Conservation (phyloP, 2,113 vertebrate species). For the Cyanistes caeruleus region DNA sequence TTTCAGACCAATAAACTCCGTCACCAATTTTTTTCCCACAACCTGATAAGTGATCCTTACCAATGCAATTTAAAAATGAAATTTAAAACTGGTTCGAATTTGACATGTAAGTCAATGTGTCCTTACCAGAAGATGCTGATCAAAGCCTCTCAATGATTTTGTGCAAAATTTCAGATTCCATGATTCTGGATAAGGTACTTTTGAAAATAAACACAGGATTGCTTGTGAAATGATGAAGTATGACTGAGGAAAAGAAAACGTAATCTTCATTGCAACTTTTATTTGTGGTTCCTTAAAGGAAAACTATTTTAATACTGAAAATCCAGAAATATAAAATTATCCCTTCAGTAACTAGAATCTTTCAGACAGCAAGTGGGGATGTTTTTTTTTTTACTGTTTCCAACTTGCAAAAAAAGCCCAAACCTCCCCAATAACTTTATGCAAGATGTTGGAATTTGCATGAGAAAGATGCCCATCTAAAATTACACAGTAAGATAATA, state of each 20-base stretch:
- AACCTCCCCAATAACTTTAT: not conserved
- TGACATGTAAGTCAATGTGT: not conserved
- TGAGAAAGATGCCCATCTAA: conserved; percentile 49
- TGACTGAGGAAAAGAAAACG: not conserved
- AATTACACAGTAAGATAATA: conserved; percentile 43
- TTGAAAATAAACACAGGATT: conserved; percentile 4
- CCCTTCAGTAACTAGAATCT: not conserved
- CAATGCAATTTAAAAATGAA: not conserved
- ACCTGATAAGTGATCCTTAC: not conserved
- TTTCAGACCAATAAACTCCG: not conserved
- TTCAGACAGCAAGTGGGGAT: not conserved
- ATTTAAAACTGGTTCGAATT: not conserved
- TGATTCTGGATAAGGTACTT: conserved; percentile 20
- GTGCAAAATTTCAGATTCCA: not conserved
- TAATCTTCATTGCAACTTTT: conserved; percentile 20
- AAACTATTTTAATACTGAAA: conserved; percentile 24
- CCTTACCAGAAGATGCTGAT: not conserved
- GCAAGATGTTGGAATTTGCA: not conserved
- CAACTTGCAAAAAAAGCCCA: conserved; percentile 14
- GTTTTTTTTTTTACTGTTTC: not conserved
- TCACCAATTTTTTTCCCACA: not conserved
- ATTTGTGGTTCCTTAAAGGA: conserved; percentile 35
- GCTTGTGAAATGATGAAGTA: not conserved
- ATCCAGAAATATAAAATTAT: conserved; percentile 2
- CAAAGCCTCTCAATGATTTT: not conserved